Evolutionary conservation across 2,797 vertebrate genomes (phyloP).

Genomic region (Cynodonichthys magdalenae): DNA sequence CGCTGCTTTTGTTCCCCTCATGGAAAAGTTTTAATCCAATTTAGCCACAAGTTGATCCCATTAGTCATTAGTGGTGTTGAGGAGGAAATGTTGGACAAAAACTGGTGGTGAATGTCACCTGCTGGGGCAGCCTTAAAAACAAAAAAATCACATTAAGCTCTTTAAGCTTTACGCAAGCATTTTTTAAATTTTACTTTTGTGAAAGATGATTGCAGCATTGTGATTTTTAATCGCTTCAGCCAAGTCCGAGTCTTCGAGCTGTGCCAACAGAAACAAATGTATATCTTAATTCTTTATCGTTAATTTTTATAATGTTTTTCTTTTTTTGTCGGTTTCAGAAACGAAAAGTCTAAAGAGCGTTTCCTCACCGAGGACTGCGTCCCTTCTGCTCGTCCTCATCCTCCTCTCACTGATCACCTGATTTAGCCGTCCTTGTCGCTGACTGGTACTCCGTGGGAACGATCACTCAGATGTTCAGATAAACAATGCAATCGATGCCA

Average conservation of each 20-base stretch:
- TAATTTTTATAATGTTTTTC: no score
- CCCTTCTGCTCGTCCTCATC: constrained; percentile 46
- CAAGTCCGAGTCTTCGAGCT: no score
- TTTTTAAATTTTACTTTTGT: no score
- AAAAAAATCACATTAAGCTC: constrained; percentile 1
- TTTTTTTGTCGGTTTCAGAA: constrained; percentile 46
- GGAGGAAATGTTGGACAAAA: neutral
- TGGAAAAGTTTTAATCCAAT: neutral
- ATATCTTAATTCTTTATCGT: no score
- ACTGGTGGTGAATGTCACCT: neutral
- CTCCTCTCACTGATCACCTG: constrained; percentile 63
- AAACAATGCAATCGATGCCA: constrained; percentile 25
- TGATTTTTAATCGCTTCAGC: no score
- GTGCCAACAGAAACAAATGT: neutral
- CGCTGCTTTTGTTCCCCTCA: no score
- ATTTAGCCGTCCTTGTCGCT: constrained; percentile 29
- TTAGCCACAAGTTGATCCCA: constrained; percentile 1
- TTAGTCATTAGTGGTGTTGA: neutral
- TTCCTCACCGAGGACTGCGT: constrained; percentile 27
- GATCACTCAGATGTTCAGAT: neutral
- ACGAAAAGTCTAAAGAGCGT: constrained; percentile 19
- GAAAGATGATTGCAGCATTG: no score
- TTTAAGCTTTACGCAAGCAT: neutral
- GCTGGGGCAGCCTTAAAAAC: neutral
- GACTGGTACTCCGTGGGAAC: constrained; percentile 16